A percentile compares a stretch with the other conserved stretches of the same genome.
phyloP scores from a whole-genome alignment of 2,888 invertebrate species.

The Sinodicranocentrus sp. region DNA sequence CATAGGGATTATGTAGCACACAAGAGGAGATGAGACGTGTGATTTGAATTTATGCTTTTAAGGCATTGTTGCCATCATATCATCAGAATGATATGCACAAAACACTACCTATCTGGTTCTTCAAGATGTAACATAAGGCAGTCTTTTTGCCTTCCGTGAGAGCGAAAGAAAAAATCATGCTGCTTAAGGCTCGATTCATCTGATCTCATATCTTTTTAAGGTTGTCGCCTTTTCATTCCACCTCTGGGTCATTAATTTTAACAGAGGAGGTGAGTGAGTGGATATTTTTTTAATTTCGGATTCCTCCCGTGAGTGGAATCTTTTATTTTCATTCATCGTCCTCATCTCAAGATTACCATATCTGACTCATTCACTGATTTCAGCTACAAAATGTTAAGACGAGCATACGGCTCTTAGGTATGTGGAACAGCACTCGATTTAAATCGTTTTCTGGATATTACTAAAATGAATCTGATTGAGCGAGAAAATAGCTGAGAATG shows the following conservation, averaged over 20 bases:
- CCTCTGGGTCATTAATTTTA: constrained; percentile 59
- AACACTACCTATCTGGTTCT: no score
- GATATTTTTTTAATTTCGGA: constrained; percentile 56
- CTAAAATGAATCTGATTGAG: no score
- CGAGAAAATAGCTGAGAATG: no score
- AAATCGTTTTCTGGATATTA: no score
- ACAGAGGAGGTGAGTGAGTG: constrained; percentile 48
- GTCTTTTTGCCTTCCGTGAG: no score
- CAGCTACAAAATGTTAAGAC: background rate
- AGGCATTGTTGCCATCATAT: constrained; percentile 36
- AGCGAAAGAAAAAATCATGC: background rate
- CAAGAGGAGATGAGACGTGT: constrained; percentile 11
- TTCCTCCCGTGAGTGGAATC: constrained; percentile 61
- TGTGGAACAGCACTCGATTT: no score
- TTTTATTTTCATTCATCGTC: constrained; percentile 57
- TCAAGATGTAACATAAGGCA: background rate
- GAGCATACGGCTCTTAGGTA: no score
- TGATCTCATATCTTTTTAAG: constrained; percentile 50
- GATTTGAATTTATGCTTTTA: constrained; percentile 38
- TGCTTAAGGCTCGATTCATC: constrained; percentile 38
- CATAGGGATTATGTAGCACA: constrained; percentile 29
- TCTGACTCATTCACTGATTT: background rate
- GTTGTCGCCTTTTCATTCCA: constrained; percentile 59
- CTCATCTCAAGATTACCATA: constrained; percentile 33
- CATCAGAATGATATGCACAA: constrained; percentile 2